Conservation (phyloP, 2,797 vertebrate genomes). For the Meriones psammophilus region DNA sequence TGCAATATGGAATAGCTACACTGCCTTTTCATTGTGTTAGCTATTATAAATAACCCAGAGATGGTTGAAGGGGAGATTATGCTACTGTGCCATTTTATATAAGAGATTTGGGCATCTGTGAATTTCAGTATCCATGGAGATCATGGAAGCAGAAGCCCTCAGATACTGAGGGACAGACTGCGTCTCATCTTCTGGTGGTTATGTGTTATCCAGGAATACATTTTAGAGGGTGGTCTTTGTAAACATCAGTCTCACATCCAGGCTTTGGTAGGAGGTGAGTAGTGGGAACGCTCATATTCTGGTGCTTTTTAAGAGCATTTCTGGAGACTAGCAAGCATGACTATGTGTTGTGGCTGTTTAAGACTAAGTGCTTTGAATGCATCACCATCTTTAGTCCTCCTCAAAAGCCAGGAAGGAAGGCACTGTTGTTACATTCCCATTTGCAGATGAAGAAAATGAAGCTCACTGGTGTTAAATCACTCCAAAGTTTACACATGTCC, state of each 20-base stretch:
- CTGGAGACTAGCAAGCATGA: neutral
- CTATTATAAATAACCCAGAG: neutral
- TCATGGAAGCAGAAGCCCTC: neutral
- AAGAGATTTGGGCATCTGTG: neutral
- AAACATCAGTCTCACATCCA: neutral
- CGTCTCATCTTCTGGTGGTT: neutral
- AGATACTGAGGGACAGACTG: neutral
- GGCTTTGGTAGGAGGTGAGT: neutral
- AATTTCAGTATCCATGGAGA: neutral
- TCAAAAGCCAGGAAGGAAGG: neutral
- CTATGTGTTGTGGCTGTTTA: neutral
- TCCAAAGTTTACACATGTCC: neutral
- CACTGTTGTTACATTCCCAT: neutral
- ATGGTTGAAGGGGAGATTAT: neutral
- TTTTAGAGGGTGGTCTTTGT: neutral
- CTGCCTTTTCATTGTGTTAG: neutral
- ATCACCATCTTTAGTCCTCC: neutral
- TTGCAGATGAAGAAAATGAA: constrained; percentile 1
- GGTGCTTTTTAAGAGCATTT: neutral
- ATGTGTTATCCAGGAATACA: neutral
- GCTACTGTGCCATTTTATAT: neutral
- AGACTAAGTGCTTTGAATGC: neutral
- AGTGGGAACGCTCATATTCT: neutral
- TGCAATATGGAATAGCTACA: neutral
- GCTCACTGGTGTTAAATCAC: neutral